Evolutionary conservation across 1,140 invertebrate genomes (phyloP), one percentile per base, ranked within the genome.

Genomic region (Diorhabda sublineata): DNA sequence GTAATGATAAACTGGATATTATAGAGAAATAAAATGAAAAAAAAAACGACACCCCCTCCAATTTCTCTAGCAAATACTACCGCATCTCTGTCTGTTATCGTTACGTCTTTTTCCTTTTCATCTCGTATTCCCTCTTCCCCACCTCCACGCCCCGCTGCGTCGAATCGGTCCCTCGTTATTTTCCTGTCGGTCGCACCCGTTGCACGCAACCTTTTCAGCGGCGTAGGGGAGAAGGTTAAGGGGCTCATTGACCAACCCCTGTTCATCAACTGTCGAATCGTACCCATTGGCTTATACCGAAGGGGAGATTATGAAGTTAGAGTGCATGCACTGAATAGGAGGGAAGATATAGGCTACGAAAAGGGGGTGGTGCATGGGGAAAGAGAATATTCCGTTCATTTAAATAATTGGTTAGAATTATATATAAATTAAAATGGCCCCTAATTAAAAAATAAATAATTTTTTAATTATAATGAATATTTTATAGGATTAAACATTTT

Each of bases 151-250:
- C 47, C 66, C 45, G 9, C 47, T 52, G 6, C 47, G 6, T 8
- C 9, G 62, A 60, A 58, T 57, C 42, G 69, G 57, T 75, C 75
- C 75, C 75, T 76, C 73, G 73, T 76, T 73, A 76, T 76, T 76
- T 76, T 76, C 75, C 75, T 74, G 75, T 76, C 75, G 69, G 75
- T 72, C 75, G 75, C 75, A 76, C 75, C 73, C 75, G 75, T 73
- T 72, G 75, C 71, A 62, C 62, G 64, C 68, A 74, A 72, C 74
- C 73, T 47, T 72, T 69, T 69, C 67, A 65, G 61, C 59, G 73
- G 73, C 64, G 70, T 43, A 45, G 68, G 64, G 67, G 67, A 9
- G n/a, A 5, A 45, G 7, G 67, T 8, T 4, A 63, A n/a, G 64
- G 66, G 45, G 42, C 58, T 9, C 66, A 26, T 26, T 45, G 58